phyloP scores from a whole-genome alignment of 2,797 vertebrate genomes.

The Hipposideros larvatus region DNA sequence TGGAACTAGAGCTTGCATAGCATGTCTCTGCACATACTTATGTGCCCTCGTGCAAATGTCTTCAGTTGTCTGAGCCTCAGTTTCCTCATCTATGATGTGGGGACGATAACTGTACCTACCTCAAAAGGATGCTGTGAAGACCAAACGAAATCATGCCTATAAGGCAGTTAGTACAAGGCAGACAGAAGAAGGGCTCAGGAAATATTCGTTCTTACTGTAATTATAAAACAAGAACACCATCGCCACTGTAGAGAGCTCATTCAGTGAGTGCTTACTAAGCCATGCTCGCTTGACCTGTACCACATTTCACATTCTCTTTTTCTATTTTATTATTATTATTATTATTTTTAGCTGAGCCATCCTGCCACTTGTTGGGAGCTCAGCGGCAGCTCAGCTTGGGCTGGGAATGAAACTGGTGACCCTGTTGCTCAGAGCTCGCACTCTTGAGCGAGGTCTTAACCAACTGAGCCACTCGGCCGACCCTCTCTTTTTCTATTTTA shows the following conservation, averaged over 20 bases:
- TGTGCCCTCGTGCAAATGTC: neutral
- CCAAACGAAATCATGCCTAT: neutral
- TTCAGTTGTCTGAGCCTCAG: neutral
- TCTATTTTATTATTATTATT: neutral
- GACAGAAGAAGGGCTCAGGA: neutral
- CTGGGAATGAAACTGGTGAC: no score
- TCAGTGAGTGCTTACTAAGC: neutral
- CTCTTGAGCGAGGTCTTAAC: no score
- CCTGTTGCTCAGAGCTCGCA: no score
- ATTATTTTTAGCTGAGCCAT: no score
- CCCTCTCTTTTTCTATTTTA: slow-evolving; percentile 34
- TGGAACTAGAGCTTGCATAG: neutral
- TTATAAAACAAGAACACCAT: neutral
- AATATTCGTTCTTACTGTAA: neutral
- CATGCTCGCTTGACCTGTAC: neutral
- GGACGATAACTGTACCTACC: neutral
- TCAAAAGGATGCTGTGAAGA: neutral
- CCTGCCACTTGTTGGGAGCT: no score
- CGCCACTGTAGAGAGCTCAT: fast-evolving
- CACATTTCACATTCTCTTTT: neutral
- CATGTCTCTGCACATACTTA: neutral
- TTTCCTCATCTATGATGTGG: neutral
- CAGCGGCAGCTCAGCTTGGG: no score
- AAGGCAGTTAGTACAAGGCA: neutral
- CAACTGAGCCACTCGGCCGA: no score